Base-by-base conservation (phyloP, 2,113 vertebrate genomes). In the Cercopithecus mona region DNA sequence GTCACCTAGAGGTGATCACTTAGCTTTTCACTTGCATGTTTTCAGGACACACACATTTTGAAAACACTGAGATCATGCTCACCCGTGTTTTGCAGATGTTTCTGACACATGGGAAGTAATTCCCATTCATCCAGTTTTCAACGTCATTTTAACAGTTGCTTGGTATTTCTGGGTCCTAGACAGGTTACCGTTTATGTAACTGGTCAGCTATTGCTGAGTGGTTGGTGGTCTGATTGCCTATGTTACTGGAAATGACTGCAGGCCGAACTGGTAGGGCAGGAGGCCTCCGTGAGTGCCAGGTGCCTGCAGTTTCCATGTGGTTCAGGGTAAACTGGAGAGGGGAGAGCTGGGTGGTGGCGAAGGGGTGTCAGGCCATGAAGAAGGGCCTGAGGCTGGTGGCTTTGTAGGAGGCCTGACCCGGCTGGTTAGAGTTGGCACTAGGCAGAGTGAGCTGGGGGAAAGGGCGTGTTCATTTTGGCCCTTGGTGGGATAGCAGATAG, bases 171-270 rank as follows among this genome's bases (percentile, higher is more conserved):
- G 8, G 22, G 23, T 23, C 52, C 30, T 25, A 7, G 45, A 2
- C 1, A 0, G 35, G 0, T 6, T 13, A 12, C 27, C 0, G 0
- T 23, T 22, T 25, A 20, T 0, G 45, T 30, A 6, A 17, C 1
- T 4, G 12, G 32, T 13, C 32, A 2, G 23, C 10, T 80, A 2
- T 25, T 13, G n/a, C 50, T 23, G 17, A n/a, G 38, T 45, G 16
- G 43, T 40, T 40, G 3, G 9, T 27, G 7, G 13, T 57, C 11
- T 90, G 79, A 5, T 8, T 80, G 68, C 30, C 12, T 8, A 1
- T 5, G 40, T 68, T 11, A 2, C 27, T 57, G 12, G 3, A 6
- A 64, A 27, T 57, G 14, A 23, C 30, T 1, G 9, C 75, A 87
- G 11, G 59, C 50, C 16, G 10, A 23, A 22, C 35, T 0, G 3